Base-by-base conservation (phyloP, 2,888 invertebrate genomes). In the Silvanus unidentatus region DNA sequence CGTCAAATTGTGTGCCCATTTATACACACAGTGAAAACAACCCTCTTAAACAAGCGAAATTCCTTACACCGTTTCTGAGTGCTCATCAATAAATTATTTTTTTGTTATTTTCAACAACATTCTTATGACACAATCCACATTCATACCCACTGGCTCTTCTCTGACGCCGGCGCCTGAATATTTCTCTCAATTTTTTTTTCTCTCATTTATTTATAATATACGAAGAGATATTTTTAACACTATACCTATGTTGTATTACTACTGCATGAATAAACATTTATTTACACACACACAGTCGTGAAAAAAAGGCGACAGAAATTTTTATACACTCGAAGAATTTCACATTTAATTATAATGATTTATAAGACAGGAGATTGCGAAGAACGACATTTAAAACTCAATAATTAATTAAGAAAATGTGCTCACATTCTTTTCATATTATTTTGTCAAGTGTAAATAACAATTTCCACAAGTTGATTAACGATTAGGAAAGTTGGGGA, bases 101-200 rank as follows among this genome's bases (percentile, higher is more conserved):
- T 22, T 22, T 22, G 22, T 22, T 22, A 22, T 22, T 22, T 22
- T 22, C 8, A 22, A 22, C 22, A 22, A 22, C 22, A 32, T 32
- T 32, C n/a, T 32, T 32, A 32, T 32, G 32, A 32, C 32, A 32
- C 32, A 32, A 32, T 32, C n/a, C n/a, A 5, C 32, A 12, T n/a
- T n/a, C n/a, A n/a, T n/a, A n/a, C 32, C 3, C 22, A 22, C 22
- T 8, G 22, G 32, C 10, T 32, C n/a, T n/a, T n/a, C n/a, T n/a
- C 32, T n/a, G 32, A 32, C 32, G 32, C 32, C 32, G 32, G 32
- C 32, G 32, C 32, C 10, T 32, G 4, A 32, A 32, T 9, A 12
- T 32, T 32, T 32, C 32, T 12, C 5, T 12, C n/a, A 5, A 5
- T 32, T 32, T 32, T 5, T 32, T 22, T 22, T 22, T 22, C 3